phyloP scores from a whole-genome alignment of 2,888 invertebrate species.

The Tipula vernalis region DNA sequence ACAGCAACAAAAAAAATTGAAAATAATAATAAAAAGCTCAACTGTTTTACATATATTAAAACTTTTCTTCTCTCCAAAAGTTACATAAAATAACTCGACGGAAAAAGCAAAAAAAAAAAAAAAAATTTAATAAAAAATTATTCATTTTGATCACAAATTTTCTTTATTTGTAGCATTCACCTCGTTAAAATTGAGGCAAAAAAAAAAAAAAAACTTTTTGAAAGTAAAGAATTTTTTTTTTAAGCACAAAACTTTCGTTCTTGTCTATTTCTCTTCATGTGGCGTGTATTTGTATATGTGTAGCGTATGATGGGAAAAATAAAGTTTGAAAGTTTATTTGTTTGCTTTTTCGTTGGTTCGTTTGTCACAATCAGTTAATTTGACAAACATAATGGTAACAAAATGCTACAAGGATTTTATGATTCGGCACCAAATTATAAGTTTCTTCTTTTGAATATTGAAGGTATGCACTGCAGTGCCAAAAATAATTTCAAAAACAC shows the following conservation, averaged over 20 bases:
- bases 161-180: background rate
- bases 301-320: background rate
- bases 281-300: background rate
- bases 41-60: background rate
- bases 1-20: background rate
- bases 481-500: too few relatives aligned
- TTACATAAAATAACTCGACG: background rate
- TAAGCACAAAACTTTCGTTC: background rate
- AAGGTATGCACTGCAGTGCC: too few relatives aligned
- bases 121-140: constrained; percentile 4
- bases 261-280: background rate
- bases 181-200: background rate
- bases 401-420: background rate
- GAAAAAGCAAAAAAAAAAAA: background rate
- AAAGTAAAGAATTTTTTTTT: background rate
- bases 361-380: background rate
- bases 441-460: background rate
- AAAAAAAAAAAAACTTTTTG: background rate
- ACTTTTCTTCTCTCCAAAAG: background rate
- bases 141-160: constrained; percentile 4
- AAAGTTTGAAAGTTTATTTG: background rate
- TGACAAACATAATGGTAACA: background rate
- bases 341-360: background rate
- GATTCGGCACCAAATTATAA: background rate
- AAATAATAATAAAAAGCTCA: background rate